Evolutionary conservation across 1,140 invertebrate species (phyloP).

Genomic region (Cydia strobilella): DNA sequence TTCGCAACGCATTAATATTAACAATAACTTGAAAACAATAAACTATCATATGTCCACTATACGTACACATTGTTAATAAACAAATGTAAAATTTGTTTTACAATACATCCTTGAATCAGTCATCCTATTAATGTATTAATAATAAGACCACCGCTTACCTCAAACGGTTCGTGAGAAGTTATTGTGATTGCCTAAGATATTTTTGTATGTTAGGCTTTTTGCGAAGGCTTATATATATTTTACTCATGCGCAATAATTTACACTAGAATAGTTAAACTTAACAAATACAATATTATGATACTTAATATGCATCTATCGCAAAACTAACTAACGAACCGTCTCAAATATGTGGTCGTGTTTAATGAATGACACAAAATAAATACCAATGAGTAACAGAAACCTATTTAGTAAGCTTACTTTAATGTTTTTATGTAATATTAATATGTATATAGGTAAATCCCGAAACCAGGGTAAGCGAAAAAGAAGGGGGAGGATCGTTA

Average conservation of each 20-base stretch:
- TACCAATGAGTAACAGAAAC: not conserved
- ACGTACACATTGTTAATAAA: not conserved
- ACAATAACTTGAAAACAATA: constrained; percentile 14
- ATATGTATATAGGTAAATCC: not conserved
- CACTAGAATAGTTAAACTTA: too few species aligned
- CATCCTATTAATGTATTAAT: not conserved
- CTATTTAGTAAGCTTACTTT: constrained; percentile 7
- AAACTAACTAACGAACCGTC: too few species aligned
- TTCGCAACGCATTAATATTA: not conserved
- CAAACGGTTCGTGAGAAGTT: not conserved
- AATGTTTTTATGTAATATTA: not conserved
- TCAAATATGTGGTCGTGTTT: not conserved
- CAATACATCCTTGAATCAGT: not conserved
- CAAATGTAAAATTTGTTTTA: not conserved
- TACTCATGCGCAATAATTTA: too few species aligned
- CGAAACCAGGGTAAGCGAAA: not conserved
- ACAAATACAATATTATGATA: too few species aligned
- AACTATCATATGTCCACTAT: constrained; percentile 2
- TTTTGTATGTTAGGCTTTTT: not conserved
- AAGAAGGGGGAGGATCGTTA: not conserved
- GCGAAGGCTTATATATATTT: not conserved
- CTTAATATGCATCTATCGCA: too few species aligned
- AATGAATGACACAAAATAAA: not conserved
- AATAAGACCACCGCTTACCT: not conserved
- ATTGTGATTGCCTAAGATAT: not conserved